phyloP scores from a whole-genome alignment of 2,888 invertebrate genomes.

The Allacma fusca region DNA sequence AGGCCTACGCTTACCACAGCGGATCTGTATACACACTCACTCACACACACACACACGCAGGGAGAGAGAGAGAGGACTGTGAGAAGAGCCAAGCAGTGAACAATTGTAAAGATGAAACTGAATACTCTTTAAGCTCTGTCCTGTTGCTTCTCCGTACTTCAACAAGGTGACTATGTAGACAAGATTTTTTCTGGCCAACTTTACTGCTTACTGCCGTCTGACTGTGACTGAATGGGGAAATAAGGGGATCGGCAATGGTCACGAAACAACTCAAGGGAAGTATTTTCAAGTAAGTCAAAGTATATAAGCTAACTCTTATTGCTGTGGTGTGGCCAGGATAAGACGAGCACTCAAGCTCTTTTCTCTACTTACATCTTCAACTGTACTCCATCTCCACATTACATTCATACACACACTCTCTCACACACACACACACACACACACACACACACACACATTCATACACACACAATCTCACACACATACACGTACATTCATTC shows the following conservation, averaged over 20 bases:
- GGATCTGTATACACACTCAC: slow-evolving; percentile 8
- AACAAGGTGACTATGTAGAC: slow-evolving; percentile 26
- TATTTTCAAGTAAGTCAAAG: slow-evolving; percentile 8
- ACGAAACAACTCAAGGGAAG: slow-evolving; percentile 22
- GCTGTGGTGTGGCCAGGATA: slow-evolving; percentile 14
- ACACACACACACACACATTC: background rate
- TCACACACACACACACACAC: background rate
- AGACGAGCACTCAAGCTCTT: background rate
- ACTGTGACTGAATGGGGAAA: slow-evolving; percentile 57
- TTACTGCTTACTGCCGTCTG: slow-evolving; percentile 59
- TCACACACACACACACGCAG: slow-evolving; percentile 18
- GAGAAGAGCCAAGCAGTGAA: slow-evolving; percentile 15
- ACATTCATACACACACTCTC: slow-evolving; percentile 10
- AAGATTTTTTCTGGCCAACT: slow-evolving; percentile 45
- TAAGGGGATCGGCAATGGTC: slow-evolving; percentile 52
- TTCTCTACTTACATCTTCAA: slow-evolving; percentile 5
- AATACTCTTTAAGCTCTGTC: slow-evolving; percentile 13
- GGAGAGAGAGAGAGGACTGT: slow-evolving; percentile 1
- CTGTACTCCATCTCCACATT: slow-evolving; percentile 2
- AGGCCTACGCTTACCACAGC: background rate
- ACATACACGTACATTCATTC: slow-evolving; percentile 22
- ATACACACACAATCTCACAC: slow-evolving; percentile 17
- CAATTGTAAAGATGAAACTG: slow-evolving; percentile 29
- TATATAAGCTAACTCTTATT: background rate
- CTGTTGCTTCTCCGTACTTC: slow-evolving; percentile 9